Evolutionary conservation across 2,797 vertebrate species (phyloP), one percentile per base, ranked within the genome.

Genomic region (Leptoclinus maculatus): DNA sequence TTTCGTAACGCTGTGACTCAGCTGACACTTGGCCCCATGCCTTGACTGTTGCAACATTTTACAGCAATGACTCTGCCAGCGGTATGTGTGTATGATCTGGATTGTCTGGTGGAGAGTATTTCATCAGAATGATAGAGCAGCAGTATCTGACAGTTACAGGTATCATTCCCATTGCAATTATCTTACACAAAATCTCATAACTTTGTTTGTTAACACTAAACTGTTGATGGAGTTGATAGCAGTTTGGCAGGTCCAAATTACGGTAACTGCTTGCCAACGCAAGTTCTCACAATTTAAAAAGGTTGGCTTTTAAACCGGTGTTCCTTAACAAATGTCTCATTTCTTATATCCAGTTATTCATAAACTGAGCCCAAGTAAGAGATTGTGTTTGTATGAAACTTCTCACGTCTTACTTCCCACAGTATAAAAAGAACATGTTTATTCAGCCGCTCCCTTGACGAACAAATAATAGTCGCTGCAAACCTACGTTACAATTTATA

Each of bases 1-100:
- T 80, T 83, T 71, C 47, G 34, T 43, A 41, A 59, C 34, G 76
- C 25, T 78, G 64, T 91, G 84, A 83, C 79, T 90, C 79, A 80
- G 77, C 71, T 73, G 70, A 79, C 36, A n/a, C 25, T 75, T 78
- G 67, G 66, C 32, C 3, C 21, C 43, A 43, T 71, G 66, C 68
- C 65, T 65, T 58, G 53, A 32, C 58, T 80, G 23, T 88, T 85
- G 64, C 82, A 74, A 82, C 56, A 84, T 68, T 77, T 83, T n/a
- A 77, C 71, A 74, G 74, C 73, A 74, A 4, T 82, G 66, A 73
- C 59, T 54, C 27, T n/a, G 23, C 14, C 39, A 66, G 11, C 36
- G 6, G 49, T 27, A 3, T n/a, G 43, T 47, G 11, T 54, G 14
- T 23, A 8, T 73, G 49, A 60, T 59, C 19, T 19, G 32, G 57